These are phyloP conservation scores for Syritta pipiens DNA, from an alignment of 2,888 invertebrate genomes.

Conservation along the genomic window DNA sequence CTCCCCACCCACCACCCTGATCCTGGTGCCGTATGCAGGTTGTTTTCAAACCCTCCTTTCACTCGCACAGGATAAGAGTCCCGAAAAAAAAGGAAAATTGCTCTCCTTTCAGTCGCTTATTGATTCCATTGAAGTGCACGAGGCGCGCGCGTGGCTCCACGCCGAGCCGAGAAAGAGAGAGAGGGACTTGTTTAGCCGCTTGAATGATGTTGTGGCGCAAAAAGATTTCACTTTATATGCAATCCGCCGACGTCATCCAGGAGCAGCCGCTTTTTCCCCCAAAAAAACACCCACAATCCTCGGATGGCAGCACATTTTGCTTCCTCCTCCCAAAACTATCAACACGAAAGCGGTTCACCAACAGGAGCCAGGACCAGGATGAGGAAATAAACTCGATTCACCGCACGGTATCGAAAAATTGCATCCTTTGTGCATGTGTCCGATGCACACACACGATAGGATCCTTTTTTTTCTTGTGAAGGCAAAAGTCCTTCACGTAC, in stretches of 20 bases:
- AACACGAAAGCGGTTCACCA: conserved; percentile 1
- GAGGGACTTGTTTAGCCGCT: conserved; percentile 50
- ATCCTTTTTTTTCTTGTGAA: no score
- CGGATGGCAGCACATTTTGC: conserved; percentile 11
- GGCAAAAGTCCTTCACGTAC: no score
- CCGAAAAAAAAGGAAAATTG: conserved; percentile 13
- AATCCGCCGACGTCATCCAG: not conserved
- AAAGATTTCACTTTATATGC: conserved; percentile 32
- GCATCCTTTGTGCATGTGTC: conserved; percentile 31
- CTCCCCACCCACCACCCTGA: conserved; percentile 12
- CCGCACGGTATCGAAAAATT: conserved; percentile 42
- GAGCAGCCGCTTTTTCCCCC: no score
- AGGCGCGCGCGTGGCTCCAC: conserved; percentile 27
- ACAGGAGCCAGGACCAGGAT: not conserved
- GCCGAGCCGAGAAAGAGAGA: no score
- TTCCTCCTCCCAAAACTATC: not conserved
- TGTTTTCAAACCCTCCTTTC: conserved; percentile 35
- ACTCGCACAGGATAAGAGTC: conserved; percentile 23
- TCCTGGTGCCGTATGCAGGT: conserved; percentile 34
- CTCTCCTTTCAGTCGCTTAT: conserved; percentile 31
- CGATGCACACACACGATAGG: conserved; percentile 25
- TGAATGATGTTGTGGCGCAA: conserved; percentile 42
- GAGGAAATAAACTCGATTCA: conserved; percentile 50
- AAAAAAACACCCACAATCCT: not conserved
- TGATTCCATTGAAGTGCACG: conserved; percentile 41